Percentiles rank a stretch among this genome's conserved stretches.
These are phyloP conservation scores for Capra hircus DNA, from an alignment of 2,113 vertebrate species.

Conservation along the genomic window DNA sequence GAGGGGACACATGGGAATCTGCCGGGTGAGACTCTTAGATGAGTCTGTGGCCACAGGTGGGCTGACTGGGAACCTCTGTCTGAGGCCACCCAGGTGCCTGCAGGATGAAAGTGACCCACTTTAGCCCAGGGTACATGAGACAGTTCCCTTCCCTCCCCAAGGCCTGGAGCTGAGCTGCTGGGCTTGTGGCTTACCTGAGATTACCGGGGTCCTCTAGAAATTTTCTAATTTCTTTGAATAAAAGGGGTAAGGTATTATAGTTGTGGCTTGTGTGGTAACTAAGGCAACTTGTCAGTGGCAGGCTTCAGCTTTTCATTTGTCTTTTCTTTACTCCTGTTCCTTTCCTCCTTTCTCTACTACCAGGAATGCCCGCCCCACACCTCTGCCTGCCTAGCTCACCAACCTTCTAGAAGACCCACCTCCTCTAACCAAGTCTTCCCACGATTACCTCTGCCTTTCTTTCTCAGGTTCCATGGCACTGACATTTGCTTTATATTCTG, in stretches of 20 bases:
- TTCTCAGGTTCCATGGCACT: not conserved
- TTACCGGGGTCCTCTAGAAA: not conserved
- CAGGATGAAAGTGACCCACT: not conserved
- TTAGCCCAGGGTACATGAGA: accelerated
- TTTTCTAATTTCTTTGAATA: not conserved
- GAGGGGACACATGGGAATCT: not conserved
- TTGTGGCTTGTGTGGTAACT: not conserved
- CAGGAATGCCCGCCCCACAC: not conserved
- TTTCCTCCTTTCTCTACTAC: not conserved
- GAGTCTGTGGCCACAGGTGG: not conserved
- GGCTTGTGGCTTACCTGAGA: not conserved
- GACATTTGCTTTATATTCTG: not conserved
- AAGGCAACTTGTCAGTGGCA: not conserved
- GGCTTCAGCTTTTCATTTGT: not conserved
- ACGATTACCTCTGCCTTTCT: not conserved
- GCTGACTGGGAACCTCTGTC: not conserved
- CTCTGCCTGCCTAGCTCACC: not conserved
- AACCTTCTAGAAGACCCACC: not conserved
- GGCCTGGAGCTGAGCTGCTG: not conserved
- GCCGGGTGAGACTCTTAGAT: too few relatives aligned
- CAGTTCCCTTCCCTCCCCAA: not conserved
- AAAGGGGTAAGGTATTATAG: not conserved
- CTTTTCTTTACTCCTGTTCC: not conserved
- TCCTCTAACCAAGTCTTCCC: not conserved
- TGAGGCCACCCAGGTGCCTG: not conserved